These are phyloP conservation scores for Tolypeutes matacus DNA, from an alignment of 2,797 vertebrate genomes.

Conservation along the genomic window DNA sequence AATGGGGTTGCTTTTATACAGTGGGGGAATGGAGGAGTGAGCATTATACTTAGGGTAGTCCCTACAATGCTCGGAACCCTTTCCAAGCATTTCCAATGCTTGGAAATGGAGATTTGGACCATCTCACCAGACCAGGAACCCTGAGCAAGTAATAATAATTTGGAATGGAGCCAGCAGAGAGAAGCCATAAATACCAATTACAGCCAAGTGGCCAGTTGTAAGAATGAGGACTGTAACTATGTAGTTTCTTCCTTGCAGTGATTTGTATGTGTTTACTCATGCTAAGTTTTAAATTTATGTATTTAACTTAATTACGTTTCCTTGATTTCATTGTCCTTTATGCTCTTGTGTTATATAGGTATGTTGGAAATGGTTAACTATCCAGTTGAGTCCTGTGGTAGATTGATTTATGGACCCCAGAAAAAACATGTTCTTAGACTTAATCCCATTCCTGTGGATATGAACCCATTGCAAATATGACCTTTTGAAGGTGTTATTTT, in stretches of 20 bases:
- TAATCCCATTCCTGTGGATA: too few species aligned
- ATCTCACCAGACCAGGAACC: background rate
- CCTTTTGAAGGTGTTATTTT: too few species aligned
- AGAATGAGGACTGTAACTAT: background rate
- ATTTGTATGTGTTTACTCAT: background rate
- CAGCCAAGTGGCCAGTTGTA: background rate
- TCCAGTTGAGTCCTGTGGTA: background rate
- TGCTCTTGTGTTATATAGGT: background rate
- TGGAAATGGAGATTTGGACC: background rate
- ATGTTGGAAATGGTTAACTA: background rate
- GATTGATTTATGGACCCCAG: too few species aligned
- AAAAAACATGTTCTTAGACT: too few species aligned
- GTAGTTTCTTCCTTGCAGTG: background rate
- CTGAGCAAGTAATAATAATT: background rate
- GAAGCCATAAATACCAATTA: background rate
- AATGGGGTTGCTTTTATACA: background rate
- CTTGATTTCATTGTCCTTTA: background rate
- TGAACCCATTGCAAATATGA: too few species aligned
- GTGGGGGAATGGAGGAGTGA: background rate
- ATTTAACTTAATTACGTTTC: background rate
- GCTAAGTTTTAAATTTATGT: background rate
- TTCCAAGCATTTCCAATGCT: too few species aligned
- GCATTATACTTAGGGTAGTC: fast-evolving
- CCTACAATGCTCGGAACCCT: background rate
- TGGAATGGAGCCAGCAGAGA: background rate